Percentiles rank a stretch among this genome's conserved stretches.
Evolutionary conservation across 2,888 invertebrate species (phyloP).

Genomic region (Tiliacea citrago): DNA sequence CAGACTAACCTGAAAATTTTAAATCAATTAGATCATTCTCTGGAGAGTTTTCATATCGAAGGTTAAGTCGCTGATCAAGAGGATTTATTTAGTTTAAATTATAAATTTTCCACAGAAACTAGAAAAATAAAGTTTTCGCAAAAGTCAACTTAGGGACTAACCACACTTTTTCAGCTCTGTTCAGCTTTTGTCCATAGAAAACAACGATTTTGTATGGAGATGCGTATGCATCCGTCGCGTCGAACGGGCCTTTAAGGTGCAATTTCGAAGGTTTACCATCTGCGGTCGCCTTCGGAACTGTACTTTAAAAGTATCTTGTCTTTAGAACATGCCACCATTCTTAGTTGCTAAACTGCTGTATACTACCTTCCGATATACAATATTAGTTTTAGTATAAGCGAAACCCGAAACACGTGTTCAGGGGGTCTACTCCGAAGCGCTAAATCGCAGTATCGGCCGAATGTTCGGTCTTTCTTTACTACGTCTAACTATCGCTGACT

Average conservation of each 20-base stretch:
- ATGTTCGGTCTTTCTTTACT: too few species aligned
- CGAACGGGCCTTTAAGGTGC: too few species aligned
- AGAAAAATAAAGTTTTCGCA: background rate
- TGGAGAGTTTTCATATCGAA: background rate
- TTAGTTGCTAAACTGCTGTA: too few species aligned
- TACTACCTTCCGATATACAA: background rate
- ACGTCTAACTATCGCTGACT: too few species aligned
- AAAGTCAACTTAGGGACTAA: background rate
- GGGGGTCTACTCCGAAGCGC: too few species aligned
- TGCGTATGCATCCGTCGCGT: too few species aligned
- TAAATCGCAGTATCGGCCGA: too few species aligned
- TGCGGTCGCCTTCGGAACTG: background rate
- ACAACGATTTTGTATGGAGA: too few species aligned
- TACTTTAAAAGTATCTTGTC: background rate
- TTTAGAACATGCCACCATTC: background rate
- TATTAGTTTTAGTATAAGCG: too few species aligned
- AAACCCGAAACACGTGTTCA: too few species aligned
- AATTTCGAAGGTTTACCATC: background rate
- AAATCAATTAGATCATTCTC: background rate
- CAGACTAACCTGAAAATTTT: conserved; percentile 79
- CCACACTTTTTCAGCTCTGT: too few species aligned
- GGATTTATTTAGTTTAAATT: background rate
- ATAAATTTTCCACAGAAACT: background rate
- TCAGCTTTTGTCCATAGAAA: too few species aligned
- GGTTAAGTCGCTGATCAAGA: background rate